phyloP scores from a whole-genome alignment of 1,140 invertebrate genomes.

The Pectinophora gossypiella region DNA sequence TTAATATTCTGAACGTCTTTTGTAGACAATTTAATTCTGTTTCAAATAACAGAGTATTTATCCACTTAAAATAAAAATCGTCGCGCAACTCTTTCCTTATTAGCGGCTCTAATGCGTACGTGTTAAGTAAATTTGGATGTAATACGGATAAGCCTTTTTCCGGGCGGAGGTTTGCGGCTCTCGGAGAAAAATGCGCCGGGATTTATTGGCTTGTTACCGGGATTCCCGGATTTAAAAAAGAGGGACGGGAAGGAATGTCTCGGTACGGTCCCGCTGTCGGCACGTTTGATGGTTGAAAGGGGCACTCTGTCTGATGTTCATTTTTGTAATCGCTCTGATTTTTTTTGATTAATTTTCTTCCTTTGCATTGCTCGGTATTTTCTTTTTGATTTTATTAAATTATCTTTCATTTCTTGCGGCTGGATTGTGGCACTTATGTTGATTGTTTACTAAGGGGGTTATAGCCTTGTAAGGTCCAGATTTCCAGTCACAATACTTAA shows the following conservation, averaged over 20 bases:
- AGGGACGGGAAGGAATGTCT: constrained; percentile 46
- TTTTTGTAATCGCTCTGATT: constrained; percentile 53
- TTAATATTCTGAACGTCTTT: no score
- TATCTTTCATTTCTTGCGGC: no score
- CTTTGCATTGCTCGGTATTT: constrained; percentile 16
- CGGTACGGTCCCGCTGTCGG: constrained; percentile 30
- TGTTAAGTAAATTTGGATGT: constrained; percentile 74
- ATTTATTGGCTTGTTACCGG: constrained; percentile 73
- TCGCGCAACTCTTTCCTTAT: no score
- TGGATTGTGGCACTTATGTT: no score
- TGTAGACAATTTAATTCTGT: no score
- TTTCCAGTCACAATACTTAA: no score
- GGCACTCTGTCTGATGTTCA: constrained; percentile 49
- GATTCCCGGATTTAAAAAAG: constrained; percentile 55
- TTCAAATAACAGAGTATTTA: no score
- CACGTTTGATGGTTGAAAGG: constrained; percentile 52
- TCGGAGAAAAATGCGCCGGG: constrained; percentile 60
- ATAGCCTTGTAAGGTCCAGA: no score
- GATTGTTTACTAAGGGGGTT: no score
- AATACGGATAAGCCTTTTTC: constrained; percentile 68
- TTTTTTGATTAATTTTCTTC: constrained; percentile 29
- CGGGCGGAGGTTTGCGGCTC: constrained; percentile 25
- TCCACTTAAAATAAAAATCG: no score
- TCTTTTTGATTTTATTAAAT: constrained; percentile 12
- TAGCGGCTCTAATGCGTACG: constrained; percentile 64